phyloP scores from a whole-genome alignment of 2,113 vertebrate species.

The Elaphurus davidianus region DNA sequence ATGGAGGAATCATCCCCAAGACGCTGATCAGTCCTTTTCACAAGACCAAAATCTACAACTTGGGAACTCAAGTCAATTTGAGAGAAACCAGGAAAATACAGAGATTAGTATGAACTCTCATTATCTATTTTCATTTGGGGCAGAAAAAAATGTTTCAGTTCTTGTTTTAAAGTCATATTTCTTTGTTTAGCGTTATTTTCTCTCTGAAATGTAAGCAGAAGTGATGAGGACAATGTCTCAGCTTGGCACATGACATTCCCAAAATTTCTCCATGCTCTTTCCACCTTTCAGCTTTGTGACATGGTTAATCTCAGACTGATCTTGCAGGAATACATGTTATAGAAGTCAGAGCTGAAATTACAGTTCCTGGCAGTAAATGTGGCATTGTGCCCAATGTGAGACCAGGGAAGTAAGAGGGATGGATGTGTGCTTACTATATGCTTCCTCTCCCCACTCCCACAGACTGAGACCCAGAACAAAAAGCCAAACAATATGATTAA shows the following conservation, averaged over 20 bases:
- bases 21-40: background rate
- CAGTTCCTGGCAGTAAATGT: background rate
- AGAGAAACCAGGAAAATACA: background rate
- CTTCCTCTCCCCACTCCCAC: background rate
- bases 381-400: accelerated
- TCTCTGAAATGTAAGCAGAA: background rate
- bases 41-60: background rate
- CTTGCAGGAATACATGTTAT: background rate
- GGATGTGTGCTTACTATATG: accelerated
- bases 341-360: background rate
- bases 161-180: background rate
- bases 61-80: background rate
- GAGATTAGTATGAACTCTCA: background rate
- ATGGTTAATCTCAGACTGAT: background rate
- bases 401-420: background rate
- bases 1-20: background rate
- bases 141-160: background rate
- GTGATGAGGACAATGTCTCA: background rate
- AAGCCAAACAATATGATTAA: background rate
- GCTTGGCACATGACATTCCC: background rate
- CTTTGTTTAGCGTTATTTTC: background rate
- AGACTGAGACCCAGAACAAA: background rate
- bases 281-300: background rate
- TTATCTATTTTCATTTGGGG: background rate
- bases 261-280: background rate